Evolutionary conservation across 30 jellyfish, hydroid and myxozoan genomes (phyloP).

Genomic region (Aurelia sp.): DNA sequence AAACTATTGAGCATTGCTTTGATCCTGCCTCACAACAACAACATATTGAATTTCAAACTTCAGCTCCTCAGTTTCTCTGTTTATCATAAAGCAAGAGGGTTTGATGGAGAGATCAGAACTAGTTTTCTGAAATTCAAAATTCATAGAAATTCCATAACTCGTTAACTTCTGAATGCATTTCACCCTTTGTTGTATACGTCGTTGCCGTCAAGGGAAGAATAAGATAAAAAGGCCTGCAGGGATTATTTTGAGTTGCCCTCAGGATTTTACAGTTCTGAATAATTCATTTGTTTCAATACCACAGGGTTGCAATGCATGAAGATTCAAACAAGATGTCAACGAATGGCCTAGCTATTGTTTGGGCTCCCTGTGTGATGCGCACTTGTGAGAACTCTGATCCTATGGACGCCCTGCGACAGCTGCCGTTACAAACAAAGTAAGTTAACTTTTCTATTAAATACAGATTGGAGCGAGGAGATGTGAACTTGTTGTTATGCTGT

Average conservation of each 20-base stretch:
- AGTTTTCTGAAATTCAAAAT: no score
- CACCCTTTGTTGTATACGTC: no score
- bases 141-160: no score
- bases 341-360: constrained; percentile 87
- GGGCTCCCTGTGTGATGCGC: constrained; percentile 97
- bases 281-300: neutral
- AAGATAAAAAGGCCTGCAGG: no score
- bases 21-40: no score
- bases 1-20: no score
- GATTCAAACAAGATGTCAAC: constrained; percentile 96
- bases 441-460: neutral
- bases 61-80: neutral
- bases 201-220: no score
- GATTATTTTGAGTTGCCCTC: neutral
- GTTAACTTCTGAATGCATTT: no score
- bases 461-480: neutral
- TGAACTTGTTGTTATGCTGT: neutral
- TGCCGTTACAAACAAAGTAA: constrained; percentile 87
- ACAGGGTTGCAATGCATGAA: constrained; percentile 84
- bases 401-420: constrained; percentile 87
- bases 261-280: neutral
- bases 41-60: neutral
- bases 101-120: neutral
- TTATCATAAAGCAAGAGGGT: neutral
- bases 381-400: constrained; percentile 81